phyloP scores from a whole-genome alignment of 2,113 vertebrate species.

The Cranoglanis bouderius region DNA sequence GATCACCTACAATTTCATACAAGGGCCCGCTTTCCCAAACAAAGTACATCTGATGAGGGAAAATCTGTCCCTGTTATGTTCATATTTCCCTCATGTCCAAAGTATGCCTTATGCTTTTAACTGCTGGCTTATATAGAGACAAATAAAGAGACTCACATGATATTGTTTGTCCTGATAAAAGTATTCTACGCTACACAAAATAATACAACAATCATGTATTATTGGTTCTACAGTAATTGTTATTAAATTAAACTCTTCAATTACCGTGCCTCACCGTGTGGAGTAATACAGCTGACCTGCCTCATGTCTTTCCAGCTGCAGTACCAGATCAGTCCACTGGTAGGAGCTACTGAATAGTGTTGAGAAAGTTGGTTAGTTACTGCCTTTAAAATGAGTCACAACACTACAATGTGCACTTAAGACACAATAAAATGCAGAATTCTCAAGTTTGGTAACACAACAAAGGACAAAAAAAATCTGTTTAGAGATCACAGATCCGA shows the following conservation, averaged over 20 bases:
- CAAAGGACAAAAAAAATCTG: slow-evolving; percentile 45
- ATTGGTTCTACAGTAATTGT: background rate
- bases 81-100: background rate
- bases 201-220: background rate
- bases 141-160: background rate
- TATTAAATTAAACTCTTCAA: background rate
- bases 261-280: background rate
- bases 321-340: slow-evolving; percentile 66
- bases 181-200: background rate
- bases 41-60: slow-evolving; percentile 1
- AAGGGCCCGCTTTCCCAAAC: background rate
- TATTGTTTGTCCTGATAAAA: background rate
- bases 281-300: too few relatives aligned
- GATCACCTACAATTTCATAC: background rate
- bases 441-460: background rate
- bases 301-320: background rate
- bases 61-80: background rate
- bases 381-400: background rate
- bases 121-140: background rate
- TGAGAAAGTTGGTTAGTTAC: slow-evolving; percentile 19
- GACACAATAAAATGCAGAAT: background rate
- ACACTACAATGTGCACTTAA: background rate
- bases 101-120: background rate
- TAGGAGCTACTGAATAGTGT: slow-evolving; percentile 68
- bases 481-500: slow-evolving; percentile 62